These are phyloP conservation scores for Pithys albifrons DNA, from an alignment of 2,113 vertebrate species.

Conservation along the genomic window DNA sequence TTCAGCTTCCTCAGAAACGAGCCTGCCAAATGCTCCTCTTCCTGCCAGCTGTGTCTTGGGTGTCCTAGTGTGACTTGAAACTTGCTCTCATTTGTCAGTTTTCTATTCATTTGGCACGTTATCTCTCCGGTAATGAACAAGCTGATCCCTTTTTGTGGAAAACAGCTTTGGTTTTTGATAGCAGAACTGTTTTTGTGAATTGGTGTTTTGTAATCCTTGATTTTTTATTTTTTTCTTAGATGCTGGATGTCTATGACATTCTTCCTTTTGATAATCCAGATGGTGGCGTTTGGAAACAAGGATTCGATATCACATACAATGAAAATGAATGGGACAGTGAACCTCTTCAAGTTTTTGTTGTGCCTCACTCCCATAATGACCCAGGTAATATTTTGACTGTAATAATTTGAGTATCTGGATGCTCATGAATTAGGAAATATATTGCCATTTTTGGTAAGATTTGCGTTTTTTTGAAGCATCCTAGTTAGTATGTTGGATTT, in stretches of 20 bases:
- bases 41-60: not conserved
- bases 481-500: not conserved
- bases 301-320: slow-evolving; percentile 87
- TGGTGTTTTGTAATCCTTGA: not conserved
- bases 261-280: slow-evolving; percentile 91
- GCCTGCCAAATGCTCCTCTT: not conserved
- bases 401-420: not conserved
- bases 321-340: slow-evolving; percentile 85
- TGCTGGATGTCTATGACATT: slow-evolving; percentile 88
- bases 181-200: not conserved
- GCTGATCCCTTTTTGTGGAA: not conserved
- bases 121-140: not conserved
- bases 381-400: slow-evolving; percentile 79
- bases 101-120: not conserved
- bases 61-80: not conserved
- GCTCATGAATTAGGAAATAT: not conserved
- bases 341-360: slow-evolving; percentile 87
- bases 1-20: not conserved
- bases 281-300: slow-evolving; percentile 95
- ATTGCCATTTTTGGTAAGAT: not conserved
- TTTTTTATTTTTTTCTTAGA: slow-evolving; percentile 71
- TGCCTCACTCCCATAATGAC: slow-evolving; percentile 95
- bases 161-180: not conserved
- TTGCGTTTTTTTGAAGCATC: not conserved
- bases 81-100: not conserved